Percentiles rank a stretch among this genome's conserved stretches.
Evolutionary conservation across 2,797 vertebrate genomes (phyloP).

Genomic region (Astyanax mexicanus): DNA sequence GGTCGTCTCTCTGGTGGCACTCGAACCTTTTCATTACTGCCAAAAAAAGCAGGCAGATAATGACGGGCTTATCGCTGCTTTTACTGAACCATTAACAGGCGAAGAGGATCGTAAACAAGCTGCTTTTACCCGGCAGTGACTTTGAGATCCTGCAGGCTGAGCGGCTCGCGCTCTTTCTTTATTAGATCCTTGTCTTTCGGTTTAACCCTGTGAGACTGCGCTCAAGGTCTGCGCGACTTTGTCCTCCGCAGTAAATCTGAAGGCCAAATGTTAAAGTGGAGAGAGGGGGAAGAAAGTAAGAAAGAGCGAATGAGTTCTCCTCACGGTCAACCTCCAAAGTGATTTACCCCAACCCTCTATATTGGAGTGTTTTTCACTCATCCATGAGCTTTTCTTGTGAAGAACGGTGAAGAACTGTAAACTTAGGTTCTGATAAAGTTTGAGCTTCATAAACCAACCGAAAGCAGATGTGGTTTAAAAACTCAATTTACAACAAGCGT

Average conservation of each 20-base stretch:
- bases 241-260: conserved; percentile 36
- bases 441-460: too few species aligned
- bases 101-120: conserved; percentile 39
- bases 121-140: conserved; percentile 19
- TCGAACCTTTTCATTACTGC: conserved; percentile 19
- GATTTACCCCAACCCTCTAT: neutral
- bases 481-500: too few species aligned
- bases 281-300: neutral
- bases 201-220: conserved; percentile 21
- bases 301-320: neutral
- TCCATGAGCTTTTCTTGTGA: neutral
- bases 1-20: conserved; percentile 24
- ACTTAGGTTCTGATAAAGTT: too few species aligned
- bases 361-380: neutral
- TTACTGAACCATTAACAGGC: conserved; percentile 31
- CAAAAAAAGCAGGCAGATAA: conserved; percentile 22
- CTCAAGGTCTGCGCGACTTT: conserved; percentile 43
- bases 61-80: conserved; percentile 36
- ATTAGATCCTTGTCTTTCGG: conserved; percentile 21
- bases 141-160: conserved; percentile 8
- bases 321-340: neutral
- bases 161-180: conserved; percentile 31
- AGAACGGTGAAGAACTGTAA: neutral
- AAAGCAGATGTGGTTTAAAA: too few species aligned
- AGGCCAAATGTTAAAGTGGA: conserved; percentile 24